Evolutionary conservation across 2,113 vertebrate genomes (phyloP).

Genomic region (Pteropus alecto): DNA sequence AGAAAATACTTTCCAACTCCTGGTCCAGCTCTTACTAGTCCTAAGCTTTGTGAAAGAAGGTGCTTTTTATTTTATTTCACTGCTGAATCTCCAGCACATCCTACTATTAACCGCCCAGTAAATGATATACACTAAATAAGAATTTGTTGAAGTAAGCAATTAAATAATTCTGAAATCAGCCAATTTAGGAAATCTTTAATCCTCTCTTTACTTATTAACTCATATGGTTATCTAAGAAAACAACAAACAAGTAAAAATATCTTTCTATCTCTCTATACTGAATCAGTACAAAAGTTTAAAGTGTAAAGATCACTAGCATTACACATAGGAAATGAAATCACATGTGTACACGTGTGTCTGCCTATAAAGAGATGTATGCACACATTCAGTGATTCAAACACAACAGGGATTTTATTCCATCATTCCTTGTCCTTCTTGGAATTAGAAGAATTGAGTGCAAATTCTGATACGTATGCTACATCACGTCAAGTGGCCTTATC

Average conservation of each 20-base stretch:
- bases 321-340: neutral
- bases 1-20: neutral
- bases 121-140: neutral
- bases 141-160: neutral
- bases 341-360: neutral
- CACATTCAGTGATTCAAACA: neutral
- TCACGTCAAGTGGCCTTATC: neutral
- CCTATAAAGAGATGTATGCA: neutral
- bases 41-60: neutral
- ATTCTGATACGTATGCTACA: neutral
- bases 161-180: neutral
- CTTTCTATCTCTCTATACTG: neutral
- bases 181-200: neutral
- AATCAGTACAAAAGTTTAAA: neutral
- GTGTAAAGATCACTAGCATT: neutral
- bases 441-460: neutral
- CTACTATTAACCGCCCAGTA: neutral
- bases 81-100: neutral
- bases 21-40: neutral
- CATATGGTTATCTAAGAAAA: neutral
- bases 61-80: neutral
- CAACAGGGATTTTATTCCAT: neutral
- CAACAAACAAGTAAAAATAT: neutral
- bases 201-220: neutral
- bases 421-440: neutral